Evolutionary conservation across 2,113 vertebrate species (phyloP), one percentile per base, ranked within the genome.

Genomic region (Electrona antarctica): DNA sequence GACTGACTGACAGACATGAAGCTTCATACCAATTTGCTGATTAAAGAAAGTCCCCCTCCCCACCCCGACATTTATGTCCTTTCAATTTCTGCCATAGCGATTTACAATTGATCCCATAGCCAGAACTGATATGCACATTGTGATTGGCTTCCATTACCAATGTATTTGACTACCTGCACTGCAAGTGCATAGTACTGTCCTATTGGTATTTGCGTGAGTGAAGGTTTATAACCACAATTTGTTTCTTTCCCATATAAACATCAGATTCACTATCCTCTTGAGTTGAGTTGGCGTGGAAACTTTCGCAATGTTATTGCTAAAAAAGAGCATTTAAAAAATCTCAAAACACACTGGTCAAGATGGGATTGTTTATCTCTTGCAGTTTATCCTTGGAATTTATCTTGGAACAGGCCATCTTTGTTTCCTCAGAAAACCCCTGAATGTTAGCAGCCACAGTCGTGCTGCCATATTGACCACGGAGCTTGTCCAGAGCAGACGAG

Each of bases 21-120:
- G n/a, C n/a, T 41, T 64, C 65, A 63, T 83, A 80, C 79, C 82
- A 86, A 59, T 56, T 74, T 60, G 68, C 67, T 90, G 85, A 90
- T 89, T 85, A 91, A 89, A 89, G 85, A 78, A 41, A 48, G 73
- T 85, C 71, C 72, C 52, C 50, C 81, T 82, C 73, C 33, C 33
- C 33, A 41, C 3, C 82, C 21, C 81, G 85, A 70, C 67, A 46
- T 67, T 81, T 80, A 21, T 73, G 60, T 12, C 15, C 58, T 74
- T 87, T 80, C 76, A 80, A 78, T 71, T 69, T 52, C 52, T 64
- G 77, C 74, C 71, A 57, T 6, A 4, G 9, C 66, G 65, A 57
- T 67, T 60, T 55, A 13, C 9, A 54, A 54, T 64, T 83, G 81
- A 77, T 49, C 33, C 21, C 60, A 15, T 2, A 52, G 76, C 81